phyloP scores from a whole-genome alignment of 2,888 invertebrate genomes.

The Microplitis deprimator region DNA sequence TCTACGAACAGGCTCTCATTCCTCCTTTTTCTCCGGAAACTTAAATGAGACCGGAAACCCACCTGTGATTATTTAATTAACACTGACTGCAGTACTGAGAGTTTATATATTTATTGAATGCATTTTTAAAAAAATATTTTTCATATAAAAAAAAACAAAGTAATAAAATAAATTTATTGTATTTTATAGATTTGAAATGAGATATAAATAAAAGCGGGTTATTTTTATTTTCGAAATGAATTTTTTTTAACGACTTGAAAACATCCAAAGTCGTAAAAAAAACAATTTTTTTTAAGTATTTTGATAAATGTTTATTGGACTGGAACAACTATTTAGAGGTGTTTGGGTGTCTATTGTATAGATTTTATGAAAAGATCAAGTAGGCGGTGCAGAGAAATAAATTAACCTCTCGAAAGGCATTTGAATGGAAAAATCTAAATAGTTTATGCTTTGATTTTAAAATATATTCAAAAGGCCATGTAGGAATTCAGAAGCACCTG shows the following conservation, averaged over 20 bases:
- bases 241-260: not conserved
- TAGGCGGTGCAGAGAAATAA: not conserved
- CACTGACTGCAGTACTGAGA: not conserved
- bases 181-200: no score
- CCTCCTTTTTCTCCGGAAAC: slow-evolving; percentile 27
- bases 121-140: no score
- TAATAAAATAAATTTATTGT: no score
- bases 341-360: not conserved
- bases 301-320: not conserved
- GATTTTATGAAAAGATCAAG: not conserved
- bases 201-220: no score
- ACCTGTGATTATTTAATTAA: slow-evolving; percentile 1
- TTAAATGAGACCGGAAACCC: slow-evolving; percentile 34
- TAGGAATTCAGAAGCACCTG: slow-evolving; percentile 39
- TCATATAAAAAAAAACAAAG: no score
- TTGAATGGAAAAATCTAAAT: slow-evolving; percentile 15
- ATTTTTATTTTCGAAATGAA: not conserved
- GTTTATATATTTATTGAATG: no score
- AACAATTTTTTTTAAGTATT: not conserved
- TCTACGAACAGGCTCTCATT: slow-evolving; percentile 13
- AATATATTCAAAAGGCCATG: not conserved
- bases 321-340: not conserved
- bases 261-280: not conserved
- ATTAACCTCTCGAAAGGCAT: slow-evolving; percentile 23
- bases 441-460: not conserved